Evolutionary conservation across 1,140 invertebrate genomes (phyloP), one percentile per base, ranked within the genome.

Genomic region (Bombus balteatus): DNA sequence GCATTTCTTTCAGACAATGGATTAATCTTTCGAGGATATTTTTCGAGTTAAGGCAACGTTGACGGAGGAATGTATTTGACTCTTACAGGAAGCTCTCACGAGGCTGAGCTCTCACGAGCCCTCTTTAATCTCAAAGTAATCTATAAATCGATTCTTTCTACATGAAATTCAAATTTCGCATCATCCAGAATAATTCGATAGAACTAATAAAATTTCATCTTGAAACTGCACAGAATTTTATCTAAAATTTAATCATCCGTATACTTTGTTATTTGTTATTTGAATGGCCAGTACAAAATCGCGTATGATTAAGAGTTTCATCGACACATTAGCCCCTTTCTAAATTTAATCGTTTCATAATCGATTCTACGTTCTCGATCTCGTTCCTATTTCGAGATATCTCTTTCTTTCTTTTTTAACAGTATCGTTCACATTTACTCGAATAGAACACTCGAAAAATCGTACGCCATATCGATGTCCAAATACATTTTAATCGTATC

Each of bases 381-480:
- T 39, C 6, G 32, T 43, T 68, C 8, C 28, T 41, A 22, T 70
- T 15, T 43, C 77, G 18, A 68, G 6, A 37, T 74, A 41, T 72
- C 6, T 72, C 1, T 72, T 37, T 77, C 3, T 12, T 62, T 18
- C 28, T 18, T 37, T 18, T 18, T 53, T 15, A 84, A 79, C 15
- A n/a, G 28, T 39, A 66, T 75, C 53, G 32, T 39, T 59, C 73
- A 39, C 13, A 25, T 34, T 72, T 28, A 57, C 6, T 53, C 70
- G 32, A 66, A 65, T 43, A 62, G 78, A 83, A 90, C 89, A 84
- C 90, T 90, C 89, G 89, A 90, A 90, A 90, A 70, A 90, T 88
- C 87, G 72, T 43, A 80, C 71, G 77, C 68, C 82, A 34, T 66
- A 57, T 66, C 65, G 53, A 78, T 78, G 85, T 65, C 89, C 74